phyloP scores from a whole-genome alignment of 1,140 invertebrate species.

The Leptestheria dahalacensis region DNA sequence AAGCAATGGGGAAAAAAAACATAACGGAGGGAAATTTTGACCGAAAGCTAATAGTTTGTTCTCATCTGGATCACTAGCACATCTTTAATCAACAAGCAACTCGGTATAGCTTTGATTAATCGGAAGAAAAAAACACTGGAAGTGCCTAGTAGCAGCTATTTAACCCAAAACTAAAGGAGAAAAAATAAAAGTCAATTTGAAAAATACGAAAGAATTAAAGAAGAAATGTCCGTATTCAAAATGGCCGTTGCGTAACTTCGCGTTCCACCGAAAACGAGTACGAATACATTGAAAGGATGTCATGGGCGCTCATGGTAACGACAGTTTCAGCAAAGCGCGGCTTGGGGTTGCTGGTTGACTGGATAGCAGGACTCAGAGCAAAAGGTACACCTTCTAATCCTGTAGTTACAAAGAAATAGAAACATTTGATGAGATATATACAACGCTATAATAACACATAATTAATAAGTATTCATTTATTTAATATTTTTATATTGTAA shows the following conservation, averaged over 20 bases:
- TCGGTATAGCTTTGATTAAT: no score
- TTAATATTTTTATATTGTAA: background rate
- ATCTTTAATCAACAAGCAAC: no score
- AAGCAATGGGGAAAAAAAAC: no score
- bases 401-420: background rate
- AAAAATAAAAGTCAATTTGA: background rate
- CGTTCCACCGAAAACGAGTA: constrained; percentile 10
- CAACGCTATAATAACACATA: background rate
- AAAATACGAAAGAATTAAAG: background rate
- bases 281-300: background rate
- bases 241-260: constrained; percentile 4
- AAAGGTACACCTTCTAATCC: constrained; percentile 13
- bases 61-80: no score
- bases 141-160: no score
- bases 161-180: background rate
- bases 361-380: background rate
- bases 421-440: background rate
- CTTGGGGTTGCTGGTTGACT: background rate
- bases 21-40: no score
- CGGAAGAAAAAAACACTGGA: no score
- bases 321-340: background rate
- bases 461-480: background rate
- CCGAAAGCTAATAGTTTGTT: no score
- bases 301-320: background rate
- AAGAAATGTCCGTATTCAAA: background rate